phyloP scores from a whole-genome alignment of 2,888 invertebrate species.

The Agrilus cyanescens region DNA sequence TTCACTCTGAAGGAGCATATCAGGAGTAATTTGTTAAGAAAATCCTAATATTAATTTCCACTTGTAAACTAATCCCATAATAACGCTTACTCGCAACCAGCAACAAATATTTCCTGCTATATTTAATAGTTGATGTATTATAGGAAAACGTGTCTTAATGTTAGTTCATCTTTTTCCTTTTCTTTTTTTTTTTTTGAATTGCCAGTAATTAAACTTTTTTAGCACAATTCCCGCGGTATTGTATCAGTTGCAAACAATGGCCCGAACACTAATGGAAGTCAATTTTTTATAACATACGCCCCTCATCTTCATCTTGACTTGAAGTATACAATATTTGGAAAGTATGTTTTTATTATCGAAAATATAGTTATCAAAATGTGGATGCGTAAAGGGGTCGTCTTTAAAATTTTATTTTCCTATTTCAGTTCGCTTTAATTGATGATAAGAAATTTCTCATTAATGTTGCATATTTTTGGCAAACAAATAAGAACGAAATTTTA shows the following conservation, averaged over 20 bases:
- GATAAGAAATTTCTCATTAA: not conserved
- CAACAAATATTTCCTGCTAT: constrained; percentile 2
- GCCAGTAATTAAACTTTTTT: constrained; percentile 17
- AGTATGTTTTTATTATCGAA: constrained; percentile 43
- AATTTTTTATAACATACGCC: constrained; percentile 93
- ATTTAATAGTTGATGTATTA: too few relatives aligned
- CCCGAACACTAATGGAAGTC: constrained; percentile 93
- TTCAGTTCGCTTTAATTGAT: not conserved
- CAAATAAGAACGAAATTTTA: too few relatives aligned
- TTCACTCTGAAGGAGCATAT: too few relatives aligned
- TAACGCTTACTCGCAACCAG: not conserved
- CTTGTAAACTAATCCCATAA: not conserved
- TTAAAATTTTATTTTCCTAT: not conserved
- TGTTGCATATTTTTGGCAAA: too few relatives aligned
- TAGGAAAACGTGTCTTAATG: too few relatives aligned
- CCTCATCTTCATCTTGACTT: constrained; percentile 92
- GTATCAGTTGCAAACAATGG: constrained; percentile 99
- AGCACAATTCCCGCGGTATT: constrained; percentile 79
- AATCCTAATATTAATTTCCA: too few relatives aligned
- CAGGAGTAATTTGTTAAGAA: too few relatives aligned
- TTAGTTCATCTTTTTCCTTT: not conserved
- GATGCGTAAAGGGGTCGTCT: too few relatives aligned
- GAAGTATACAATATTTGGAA: constrained; percentile 95
- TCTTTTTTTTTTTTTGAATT: not conserved
- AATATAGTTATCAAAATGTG: too few relatives aligned